Conservation (phyloP, 2,888 invertebrate species). For the Barypeithes pellucidus region DNA sequence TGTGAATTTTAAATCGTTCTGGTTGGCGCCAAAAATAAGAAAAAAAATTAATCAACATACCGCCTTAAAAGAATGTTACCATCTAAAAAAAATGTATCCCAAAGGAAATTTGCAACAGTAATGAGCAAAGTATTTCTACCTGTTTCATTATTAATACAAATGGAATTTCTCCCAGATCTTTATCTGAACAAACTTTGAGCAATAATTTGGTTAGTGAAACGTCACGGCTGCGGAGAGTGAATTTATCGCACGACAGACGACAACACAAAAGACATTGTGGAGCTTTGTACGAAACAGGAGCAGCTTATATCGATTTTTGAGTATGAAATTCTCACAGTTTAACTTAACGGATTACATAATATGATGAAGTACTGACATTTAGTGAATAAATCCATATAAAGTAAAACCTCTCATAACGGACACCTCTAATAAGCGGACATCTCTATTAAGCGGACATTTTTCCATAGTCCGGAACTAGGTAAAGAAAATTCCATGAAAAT, state of each 20-base stretch:
- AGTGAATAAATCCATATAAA: too few species aligned
- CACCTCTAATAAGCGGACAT: too few species aligned
- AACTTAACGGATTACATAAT: background rate
- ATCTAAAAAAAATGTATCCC: background rate
- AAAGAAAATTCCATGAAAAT: too few species aligned
- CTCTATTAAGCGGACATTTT: too few species aligned
- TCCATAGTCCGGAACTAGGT: too few species aligned
- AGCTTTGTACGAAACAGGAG: conserved; percentile 14
- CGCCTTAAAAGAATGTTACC: background rate
- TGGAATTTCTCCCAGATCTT: conserved; percentile 47
- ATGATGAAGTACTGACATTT: too few species aligned
- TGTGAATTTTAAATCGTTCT: background rate
- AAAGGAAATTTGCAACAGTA: conserved; percentile 11
- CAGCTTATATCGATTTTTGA: conserved; percentile 28
- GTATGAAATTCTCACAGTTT: conserved; percentile 3
- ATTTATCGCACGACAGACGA: conserved; percentile 42
- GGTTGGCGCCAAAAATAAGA: background rate
- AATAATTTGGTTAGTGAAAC: conserved; percentile 45
- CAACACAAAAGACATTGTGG: conserved; percentile 39
- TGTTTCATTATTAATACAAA: conserved; percentile 39
- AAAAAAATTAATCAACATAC: background rate
- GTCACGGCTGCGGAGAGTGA: conserved; percentile 38
- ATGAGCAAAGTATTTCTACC: conserved; percentile 34
- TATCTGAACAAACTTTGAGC: conserved; percentile 33
- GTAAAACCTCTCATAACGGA: too few species aligned